Evolutionary conservation across 2,888 invertebrate species (phyloP).

Genomic region (Campopleginae sp.): DNA sequence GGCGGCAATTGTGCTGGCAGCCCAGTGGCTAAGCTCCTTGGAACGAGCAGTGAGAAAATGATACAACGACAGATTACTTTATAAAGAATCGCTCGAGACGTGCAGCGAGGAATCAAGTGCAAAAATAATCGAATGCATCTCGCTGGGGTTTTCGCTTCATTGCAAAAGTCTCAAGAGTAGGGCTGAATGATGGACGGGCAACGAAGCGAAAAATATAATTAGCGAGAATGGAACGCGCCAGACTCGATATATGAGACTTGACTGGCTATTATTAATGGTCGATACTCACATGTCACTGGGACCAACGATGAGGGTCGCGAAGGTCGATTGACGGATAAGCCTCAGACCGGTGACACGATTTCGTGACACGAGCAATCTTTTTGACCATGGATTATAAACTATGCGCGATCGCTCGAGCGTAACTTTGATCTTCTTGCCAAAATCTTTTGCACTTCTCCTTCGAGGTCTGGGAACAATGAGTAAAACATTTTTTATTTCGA

Average conservation of each 20-base stretch:
- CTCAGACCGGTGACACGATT: conserved; percentile 63
- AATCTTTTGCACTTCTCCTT: conserved; percentile 1
- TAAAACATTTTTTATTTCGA: neutral
- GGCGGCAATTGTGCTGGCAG: conserved; percentile 46
- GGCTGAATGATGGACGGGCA: conserved; percentile 54
- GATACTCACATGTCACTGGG: conserved; percentile 30
- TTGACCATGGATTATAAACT: conserved; percentile 39
- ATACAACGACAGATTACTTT: conserved; percentile 48
- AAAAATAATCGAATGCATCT: conserved; percentile 27
- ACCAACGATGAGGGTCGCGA: conserved; percentile 48
- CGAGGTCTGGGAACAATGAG: neutral
- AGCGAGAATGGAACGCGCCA: conserved; percentile 52
- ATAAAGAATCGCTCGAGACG: conserved; percentile 38
- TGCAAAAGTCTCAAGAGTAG: conserved; percentile 49
- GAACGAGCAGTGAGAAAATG: conserved; percentile 51
- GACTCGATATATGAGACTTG: conserved; percentile 52
- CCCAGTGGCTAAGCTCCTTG: conserved; percentile 7
- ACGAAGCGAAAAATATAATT: conserved; percentile 66
- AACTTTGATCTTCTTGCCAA: neutral
- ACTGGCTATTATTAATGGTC: conserved; percentile 60
- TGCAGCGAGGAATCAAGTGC: neutral
- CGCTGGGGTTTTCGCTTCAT: conserved; percentile 46
- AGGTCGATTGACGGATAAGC: conserved; percentile 66
- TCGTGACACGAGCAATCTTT: conserved; percentile 50
- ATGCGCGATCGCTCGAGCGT: conserved; percentile 31